Evolutionary conservation across 2,888 invertebrate genomes (phyloP).

Genomic region (Perdita meconis): DNA sequence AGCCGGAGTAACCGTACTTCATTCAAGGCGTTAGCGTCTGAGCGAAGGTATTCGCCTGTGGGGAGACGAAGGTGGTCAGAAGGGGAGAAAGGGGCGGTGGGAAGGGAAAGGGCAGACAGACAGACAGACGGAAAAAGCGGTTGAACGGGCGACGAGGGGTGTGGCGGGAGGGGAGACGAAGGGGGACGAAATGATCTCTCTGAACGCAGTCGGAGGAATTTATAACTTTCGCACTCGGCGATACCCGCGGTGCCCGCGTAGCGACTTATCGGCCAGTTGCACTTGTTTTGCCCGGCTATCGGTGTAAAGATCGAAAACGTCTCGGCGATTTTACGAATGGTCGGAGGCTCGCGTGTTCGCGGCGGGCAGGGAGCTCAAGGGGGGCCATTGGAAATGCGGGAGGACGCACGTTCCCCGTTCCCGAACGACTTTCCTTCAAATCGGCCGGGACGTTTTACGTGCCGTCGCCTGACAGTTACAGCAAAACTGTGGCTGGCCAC

Average conservation of each 20-base stretch:
- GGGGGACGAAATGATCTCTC: conserved; percentile 38
- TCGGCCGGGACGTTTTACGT: conserved; percentile 62
- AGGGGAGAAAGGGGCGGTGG: not conserved
- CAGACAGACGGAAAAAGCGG: conserved; percentile 26
- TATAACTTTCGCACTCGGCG: conserved; percentile 58
- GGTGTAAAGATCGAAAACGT: conserved; percentile 53
- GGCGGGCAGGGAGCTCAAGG: too few species aligned
- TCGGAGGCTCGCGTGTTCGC: conserved; percentile 19
- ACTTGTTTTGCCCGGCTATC: conserved; percentile 54
- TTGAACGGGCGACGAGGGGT: not conserved
- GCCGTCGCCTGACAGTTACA: conserved; percentile 71
- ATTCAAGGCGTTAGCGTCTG: conserved; percentile 56
- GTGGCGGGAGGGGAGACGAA: not conserved
- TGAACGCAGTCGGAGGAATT: conserved; percentile 44
- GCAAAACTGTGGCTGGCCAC: conserved; percentile 66
- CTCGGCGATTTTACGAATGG: conserved; percentile 53
- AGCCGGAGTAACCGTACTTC: conserved; percentile 54
- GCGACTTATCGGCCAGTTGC: conserved; percentile 54
- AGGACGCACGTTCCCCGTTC: conserved; percentile 13
- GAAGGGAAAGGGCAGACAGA: not conserved
- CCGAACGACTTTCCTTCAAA: conserved; percentile 69
- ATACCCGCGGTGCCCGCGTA: conserved; percentile 10
- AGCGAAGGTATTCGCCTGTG: conserved; percentile 36
- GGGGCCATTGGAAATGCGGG: not conserved
- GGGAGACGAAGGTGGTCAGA: not conserved